A percentile compares a stretch with the other conserved stretches of the same genome.
Evolutionary conservation across 2,113 vertebrate genomes (phyloP).

Genomic region (Pterophyllum scalare): DNA sequence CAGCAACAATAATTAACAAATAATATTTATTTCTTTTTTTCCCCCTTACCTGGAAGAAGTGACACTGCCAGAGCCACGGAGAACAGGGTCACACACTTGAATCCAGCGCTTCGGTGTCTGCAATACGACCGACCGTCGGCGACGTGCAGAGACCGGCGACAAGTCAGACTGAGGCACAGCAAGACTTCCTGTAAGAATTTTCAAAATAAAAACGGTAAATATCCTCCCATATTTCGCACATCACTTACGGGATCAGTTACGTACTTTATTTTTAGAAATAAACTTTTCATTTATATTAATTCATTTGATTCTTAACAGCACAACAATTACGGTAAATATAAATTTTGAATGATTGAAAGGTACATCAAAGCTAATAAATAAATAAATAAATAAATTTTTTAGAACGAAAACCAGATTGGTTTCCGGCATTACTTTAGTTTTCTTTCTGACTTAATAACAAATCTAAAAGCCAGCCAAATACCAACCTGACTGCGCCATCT

Average conservation of each 20-base stretch:
- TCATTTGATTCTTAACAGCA: background rate
- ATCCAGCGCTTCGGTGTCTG: conserved; percentile 52
- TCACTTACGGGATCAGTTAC: background rate
- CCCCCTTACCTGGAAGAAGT: conserved; percentile 37
- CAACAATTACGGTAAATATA: background rate
- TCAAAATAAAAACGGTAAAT: conserved; percentile 28
- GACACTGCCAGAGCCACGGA: background rate
- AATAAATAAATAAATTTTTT: too few relatives aligned
- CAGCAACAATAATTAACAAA: background rate
- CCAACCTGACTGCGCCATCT: conserved; percentile 50
- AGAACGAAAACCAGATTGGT: background rate
- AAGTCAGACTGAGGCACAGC: rapidly evolving
- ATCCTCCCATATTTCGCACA: background rate
- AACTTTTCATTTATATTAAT: background rate
- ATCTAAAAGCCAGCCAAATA: background rate
- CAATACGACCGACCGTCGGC: background rate
- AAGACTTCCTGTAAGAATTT: background rate
- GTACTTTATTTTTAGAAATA: background rate
- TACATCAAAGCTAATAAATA: background rate
- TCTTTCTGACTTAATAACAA: background rate
- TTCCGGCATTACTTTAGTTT: background rate
- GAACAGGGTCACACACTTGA: conserved; percentile 28
- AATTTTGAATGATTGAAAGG: background rate
- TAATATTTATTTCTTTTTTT: background rate
- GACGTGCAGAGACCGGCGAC: background rate